Evolutionary conservation across 2,113 vertebrate species (phyloP).

Genomic region (Aythya baeri): DNA sequence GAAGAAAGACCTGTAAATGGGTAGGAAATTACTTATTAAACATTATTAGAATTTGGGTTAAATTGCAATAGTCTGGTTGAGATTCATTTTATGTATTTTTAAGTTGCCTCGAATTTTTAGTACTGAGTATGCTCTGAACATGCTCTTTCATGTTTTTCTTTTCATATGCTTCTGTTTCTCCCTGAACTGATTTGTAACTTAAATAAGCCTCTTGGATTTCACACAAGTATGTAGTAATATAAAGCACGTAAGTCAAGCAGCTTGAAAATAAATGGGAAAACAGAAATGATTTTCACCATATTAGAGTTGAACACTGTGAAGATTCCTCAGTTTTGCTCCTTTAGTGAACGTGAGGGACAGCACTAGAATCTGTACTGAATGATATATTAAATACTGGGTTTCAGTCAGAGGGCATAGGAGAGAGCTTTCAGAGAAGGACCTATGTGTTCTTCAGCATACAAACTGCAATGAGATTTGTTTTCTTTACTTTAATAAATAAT

Average conservation of each 20-base stretch:
- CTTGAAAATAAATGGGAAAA: slow-evolving; percentile 8
- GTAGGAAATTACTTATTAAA: neutral
- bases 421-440: neutral
- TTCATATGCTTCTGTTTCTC: neutral
- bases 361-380: neutral
- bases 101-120: neutral
- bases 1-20: neutral
- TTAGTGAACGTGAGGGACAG: neutral
- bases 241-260: neutral
- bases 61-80: neutral
- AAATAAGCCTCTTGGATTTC: neutral
- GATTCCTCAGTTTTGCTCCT: neutral
- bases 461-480: neutral
- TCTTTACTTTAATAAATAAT: neutral
- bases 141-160: neutral
- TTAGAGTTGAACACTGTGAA: neutral
- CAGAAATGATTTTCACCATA: neutral
- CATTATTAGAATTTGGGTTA: neutral
- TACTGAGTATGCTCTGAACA: neutral
- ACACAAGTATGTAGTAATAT: neutral
- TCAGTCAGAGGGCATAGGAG: neutral
- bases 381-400: neutral
- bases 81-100: neutral
- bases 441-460: neutral
- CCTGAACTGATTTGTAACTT: neutral